Base-by-base conservation (phyloP, 2,797 vertebrate genomes). In the Bovichtus variegatus region DNA sequence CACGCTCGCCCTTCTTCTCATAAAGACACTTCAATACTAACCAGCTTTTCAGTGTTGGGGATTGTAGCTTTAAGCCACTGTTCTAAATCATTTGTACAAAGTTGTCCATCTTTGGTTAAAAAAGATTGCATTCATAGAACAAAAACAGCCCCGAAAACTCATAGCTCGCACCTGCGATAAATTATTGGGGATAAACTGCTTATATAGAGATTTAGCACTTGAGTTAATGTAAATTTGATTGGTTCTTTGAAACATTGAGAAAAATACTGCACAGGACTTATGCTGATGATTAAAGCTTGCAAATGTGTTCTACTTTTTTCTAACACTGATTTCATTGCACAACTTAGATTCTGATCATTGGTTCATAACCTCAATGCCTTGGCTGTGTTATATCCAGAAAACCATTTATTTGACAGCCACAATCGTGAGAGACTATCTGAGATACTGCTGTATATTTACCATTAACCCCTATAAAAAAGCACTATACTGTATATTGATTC, bases 11-110 rank as follows among this genome's bases (percentile, higher is more conserved):
- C 81, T 65, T 80, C 83, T 88, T 91, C 93, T 95, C 93, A 95
- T 95, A 95, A 95, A 94, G 92, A 91, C 84, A 85, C 94, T 94
- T 95, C 95, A 91, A 96, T 95, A 95, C 94, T 95, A 96, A 96
- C 94, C 77, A 83, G 90, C 79, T 96, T 96, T 93, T 61, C 86
- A 60, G 53, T 67, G 68, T 62, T 63, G 80, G 81, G 83, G 85
- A 93, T 93, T 91, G 90, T 92, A 86, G 91, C 94, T 95, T 85
- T 76, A 79, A 95, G 94, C 93, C 82, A 93, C 70, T 76, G 58
- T 71, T 83, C 85, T 53, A 74, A 83, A 87, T 84, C 71, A 88
- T 91, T 87, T 83, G 80, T 81, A 71, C 85, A 64, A 82, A 85
- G 89, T 82, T 88, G 83, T 90, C 89, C 78, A 90, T 91, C 85